Conservation (phyloP, 2,797 vertebrate genomes). For the Hemitrygon akajei region DNA sequence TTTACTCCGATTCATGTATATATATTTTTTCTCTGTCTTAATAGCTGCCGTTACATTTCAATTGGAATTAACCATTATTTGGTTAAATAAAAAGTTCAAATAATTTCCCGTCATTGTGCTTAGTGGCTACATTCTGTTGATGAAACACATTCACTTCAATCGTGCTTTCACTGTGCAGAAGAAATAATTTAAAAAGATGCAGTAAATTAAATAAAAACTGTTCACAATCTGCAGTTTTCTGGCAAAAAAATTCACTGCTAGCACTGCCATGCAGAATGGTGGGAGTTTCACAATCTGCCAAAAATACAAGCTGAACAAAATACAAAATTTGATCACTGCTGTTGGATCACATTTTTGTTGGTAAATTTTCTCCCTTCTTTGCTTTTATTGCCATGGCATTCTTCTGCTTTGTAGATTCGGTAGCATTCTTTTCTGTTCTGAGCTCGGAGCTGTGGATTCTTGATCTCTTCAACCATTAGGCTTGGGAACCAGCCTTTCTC, state of each 20-base stretch:
- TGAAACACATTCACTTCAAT: constrained; percentile 7
- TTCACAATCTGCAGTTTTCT: constrained; percentile 15
- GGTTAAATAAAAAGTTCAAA: background rate
- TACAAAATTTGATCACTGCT: constrained; percentile 22
- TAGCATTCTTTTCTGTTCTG: constrained; percentile 88
- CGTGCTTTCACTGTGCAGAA: background rate
- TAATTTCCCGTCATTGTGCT: background rate
- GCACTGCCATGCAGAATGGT: constrained; percentile 21
- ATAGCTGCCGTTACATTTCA: constrained; percentile 17
- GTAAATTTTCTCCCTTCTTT: constrained; percentile 64
- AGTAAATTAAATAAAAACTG: constrained; percentile 16
- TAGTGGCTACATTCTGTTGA: background rate
- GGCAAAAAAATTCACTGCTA: constrained; percentile 1
- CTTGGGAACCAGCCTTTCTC: constrained; percentile 93
- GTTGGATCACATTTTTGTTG: constrained; percentile 52
- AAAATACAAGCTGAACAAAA: constrained; percentile 6
- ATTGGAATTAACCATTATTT: background rate
- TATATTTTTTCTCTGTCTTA: background rate
- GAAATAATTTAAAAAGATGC: background rate
- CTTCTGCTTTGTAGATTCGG: constrained; percentile 80
- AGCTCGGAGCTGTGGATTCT: constrained; percentile 80
- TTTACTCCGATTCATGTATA: constrained; percentile 1
- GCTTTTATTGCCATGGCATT: constrained; percentile 59
- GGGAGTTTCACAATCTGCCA: constrained; percentile 8
- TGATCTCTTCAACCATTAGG: constrained; percentile 81